These are phyloP conservation scores for Drosophila borborema DNA, from an alignment of 2,888 invertebrate genomes.

Conservation along the genomic window DNA sequence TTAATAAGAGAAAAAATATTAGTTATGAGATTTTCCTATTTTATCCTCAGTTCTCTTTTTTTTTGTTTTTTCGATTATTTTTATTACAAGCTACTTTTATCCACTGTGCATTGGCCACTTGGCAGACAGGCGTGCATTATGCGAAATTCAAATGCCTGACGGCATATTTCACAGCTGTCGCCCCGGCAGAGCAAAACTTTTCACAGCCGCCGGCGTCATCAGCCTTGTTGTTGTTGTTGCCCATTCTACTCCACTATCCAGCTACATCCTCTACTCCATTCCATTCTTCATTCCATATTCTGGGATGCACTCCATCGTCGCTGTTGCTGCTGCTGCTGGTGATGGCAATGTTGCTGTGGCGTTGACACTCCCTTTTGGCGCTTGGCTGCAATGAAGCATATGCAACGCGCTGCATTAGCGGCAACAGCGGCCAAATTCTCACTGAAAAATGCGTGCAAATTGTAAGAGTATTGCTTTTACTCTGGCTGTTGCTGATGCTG, in stretches of 20 bases:
- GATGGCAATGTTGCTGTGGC: constrained; percentile 22
- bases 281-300: constrained; percentile 20
- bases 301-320: constrained; percentile 14
- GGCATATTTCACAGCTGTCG: constrained; percentile 82
- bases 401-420: constrained; percentile 63
- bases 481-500: constrained; percentile 21
- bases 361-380: constrained; percentile 77
- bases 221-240: constrained; percentile 17
- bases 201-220: constrained; percentile 56
- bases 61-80: too few species aligned
- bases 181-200: constrained; percentile 71
- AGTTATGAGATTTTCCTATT: not conserved
- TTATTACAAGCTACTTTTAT: not conserved
- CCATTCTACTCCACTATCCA: constrained; percentile 30
- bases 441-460: constrained; percentile 71
- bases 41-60: not conserved
- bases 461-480: constrained; percentile 44
- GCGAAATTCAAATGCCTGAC: constrained; percentile 82
- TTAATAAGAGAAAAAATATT: too few species aligned
- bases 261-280: constrained; percentile 15
- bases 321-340: constrained; percentile 23
- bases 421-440: constrained; percentile 53
- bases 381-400: constrained; percentile 68
- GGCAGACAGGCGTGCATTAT: constrained; percentile 80
- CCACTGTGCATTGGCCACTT: constrained; percentile 63